Evolutionary conservation across 2,797 vertebrate genomes (phyloP).

Genomic region (Taeniopygia guttata): DNA sequence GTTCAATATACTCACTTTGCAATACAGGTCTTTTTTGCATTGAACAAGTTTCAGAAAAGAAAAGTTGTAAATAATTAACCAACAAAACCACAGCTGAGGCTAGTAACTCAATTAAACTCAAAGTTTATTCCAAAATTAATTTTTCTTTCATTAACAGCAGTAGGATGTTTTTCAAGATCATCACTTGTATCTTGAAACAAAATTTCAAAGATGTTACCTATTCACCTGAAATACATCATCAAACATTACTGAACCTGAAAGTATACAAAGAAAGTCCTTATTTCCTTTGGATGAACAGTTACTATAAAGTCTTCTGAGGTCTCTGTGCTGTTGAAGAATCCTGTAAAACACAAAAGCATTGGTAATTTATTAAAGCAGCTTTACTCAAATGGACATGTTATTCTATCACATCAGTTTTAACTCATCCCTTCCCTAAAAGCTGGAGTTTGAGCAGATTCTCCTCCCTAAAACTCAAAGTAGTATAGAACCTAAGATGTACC

Average conservation of each 20-base stretch:
- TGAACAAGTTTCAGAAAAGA: not conserved
- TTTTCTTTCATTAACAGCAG: not conserved
- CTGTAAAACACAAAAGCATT: slow-evolving; percentile 60
- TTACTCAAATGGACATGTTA: not conserved
- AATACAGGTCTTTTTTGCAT: not conserved
- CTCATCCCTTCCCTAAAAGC: not conserved
- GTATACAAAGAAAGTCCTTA: slow-evolving; percentile 87
- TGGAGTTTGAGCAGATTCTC: not conserved
- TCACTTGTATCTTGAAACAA: not conserved
- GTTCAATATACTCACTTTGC: not conserved
- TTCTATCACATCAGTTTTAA: not conserved
- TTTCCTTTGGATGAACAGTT: slow-evolving; percentile 86
- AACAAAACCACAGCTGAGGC: not conserved
- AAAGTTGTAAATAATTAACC: not conserved
- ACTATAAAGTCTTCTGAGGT: slow-evolving; percentile 58
- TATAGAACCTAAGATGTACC: not conserved
- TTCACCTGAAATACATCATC: not conserved
- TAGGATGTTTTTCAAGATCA: not conserved
- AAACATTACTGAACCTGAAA: slow-evolving; percentile 67
- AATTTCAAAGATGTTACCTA: not conserved
- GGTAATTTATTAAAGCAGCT: not conserved
- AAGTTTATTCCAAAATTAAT: slow-evolving; percentile 38
- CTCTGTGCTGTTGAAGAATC: not conserved
- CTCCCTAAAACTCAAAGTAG: not conserved
- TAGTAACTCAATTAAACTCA: not conserved